phyloP scores from a whole-genome alignment of 2,113 vertebrate genomes.

The Psittacula cyanocephala region DNA sequence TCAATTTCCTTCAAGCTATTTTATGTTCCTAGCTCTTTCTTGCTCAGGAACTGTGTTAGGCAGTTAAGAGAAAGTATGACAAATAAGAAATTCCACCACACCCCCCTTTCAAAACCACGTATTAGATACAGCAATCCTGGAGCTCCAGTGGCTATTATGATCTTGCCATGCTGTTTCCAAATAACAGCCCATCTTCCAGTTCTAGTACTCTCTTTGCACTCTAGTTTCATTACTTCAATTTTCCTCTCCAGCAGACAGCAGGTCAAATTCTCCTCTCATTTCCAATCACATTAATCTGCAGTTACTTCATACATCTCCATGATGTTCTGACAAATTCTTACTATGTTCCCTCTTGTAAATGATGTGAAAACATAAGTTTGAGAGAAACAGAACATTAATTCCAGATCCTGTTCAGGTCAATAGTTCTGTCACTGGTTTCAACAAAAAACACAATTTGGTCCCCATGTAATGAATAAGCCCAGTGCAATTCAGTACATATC shows the following conservation, averaged over 20 bases:
- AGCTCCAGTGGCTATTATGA: neutral
- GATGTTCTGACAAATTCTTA: neutral
- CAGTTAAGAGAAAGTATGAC: neutral
- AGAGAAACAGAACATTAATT: neutral
- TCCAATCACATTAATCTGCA: neutral
- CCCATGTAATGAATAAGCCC: neutral
- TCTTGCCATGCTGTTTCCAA: neutral
- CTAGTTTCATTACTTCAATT: neutral
- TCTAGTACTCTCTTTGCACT: neutral
- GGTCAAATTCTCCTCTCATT: neutral
- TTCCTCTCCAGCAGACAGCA: neutral
- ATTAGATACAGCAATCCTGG: neutral
- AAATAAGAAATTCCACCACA: neutral
- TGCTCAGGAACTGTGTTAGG: neutral
- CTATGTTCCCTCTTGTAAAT: neutral
- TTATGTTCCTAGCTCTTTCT: neutral
- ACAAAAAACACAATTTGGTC: neutral
- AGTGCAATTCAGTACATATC: neutral
- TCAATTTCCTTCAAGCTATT: neutral
- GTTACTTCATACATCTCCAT: neutral
- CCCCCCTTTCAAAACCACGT: rapidly evolving
- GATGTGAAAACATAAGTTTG: neutral
- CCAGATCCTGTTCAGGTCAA: neutral
- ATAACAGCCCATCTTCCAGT: neutral
- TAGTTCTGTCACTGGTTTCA: neutral